phyloP scores from a whole-genome alignment of 2,888 invertebrate species.

The Nomada lathburiana region DNA sequence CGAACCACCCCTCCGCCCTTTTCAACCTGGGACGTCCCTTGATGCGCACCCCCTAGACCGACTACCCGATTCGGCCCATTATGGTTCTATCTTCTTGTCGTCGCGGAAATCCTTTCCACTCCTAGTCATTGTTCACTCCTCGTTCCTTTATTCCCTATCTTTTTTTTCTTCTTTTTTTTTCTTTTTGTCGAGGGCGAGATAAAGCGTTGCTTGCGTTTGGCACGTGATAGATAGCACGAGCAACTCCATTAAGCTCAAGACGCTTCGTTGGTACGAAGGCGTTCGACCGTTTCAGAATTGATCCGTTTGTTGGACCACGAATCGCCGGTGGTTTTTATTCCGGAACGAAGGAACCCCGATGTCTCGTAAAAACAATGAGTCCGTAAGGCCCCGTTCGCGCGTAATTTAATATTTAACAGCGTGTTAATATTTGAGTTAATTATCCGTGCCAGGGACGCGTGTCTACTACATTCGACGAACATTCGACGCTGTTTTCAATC shows the following conservation, averaged over 20 bases:
- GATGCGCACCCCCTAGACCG: neutral
- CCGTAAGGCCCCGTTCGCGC: no score
- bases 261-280: neutral
- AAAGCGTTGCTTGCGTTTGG: slow-evolving; percentile 36
- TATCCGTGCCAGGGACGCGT: neutral
- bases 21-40: slow-evolving; percentile 17
- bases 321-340: neutral
- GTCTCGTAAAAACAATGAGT: no score
- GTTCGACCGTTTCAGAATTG: neutral
- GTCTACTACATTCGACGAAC: neutral
- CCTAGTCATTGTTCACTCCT: slow-evolving; percentile 28
- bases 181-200: neutral
- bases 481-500: neutral
- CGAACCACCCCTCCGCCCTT: slow-evolving; percentile 3
- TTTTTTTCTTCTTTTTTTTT: neutral
- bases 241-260: slow-evolving; percentile 23
- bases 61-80: slow-evolving; percentile 58
- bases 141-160: neutral
- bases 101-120: slow-evolving; percentile 24
- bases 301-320: slow-evolving; percentile 5
- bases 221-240: slow-evolving; percentile 34
- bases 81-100: slow-evolving; percentile 58
- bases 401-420: no score
- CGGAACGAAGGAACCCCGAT: no score
- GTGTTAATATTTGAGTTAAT: neutral